phyloP scores from a whole-genome alignment of 2,888 invertebrate genomes.

The Callinectes sapidus region DNA sequence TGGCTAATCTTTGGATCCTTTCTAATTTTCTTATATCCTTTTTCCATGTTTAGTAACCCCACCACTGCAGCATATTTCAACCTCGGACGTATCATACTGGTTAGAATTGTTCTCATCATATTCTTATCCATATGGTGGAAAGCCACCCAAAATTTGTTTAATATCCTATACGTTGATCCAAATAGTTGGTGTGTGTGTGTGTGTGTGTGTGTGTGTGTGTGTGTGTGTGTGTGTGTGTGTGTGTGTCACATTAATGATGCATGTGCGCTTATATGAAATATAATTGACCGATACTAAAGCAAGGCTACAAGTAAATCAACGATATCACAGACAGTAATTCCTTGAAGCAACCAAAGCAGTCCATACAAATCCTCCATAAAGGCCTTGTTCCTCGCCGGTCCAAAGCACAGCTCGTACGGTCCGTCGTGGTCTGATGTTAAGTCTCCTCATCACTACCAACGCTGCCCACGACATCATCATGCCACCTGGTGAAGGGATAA shows the following conservation, averaged over 20 bases:
- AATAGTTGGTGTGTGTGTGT: too few species aligned
- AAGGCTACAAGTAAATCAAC: not conserved
- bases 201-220: slow-evolving; percentile 27
- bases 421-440: slow-evolving; percentile 83
- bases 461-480: slow-evolving; percentile 87
- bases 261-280: not conserved
- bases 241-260: slow-evolving; percentile 3
- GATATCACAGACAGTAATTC: not conserved
- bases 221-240: slow-evolving; percentile 27
- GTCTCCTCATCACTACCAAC: slow-evolving; percentile 81
- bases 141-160: too few species aligned
- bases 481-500: slow-evolving; percentile 79
- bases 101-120: too few species aligned
- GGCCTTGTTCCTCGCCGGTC: slow-evolving; percentile 88
- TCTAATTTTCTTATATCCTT: too few species aligned
- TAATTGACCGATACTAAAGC: not conserved
- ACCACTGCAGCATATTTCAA: too few species aligned
- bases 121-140: too few species aligned
- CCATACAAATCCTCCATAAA: slow-evolving; percentile 79
- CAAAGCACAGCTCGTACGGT: slow-evolving; percentile 86
- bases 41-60: too few species aligned
- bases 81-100: too few species aligned
- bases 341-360: too few species aligned
- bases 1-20: too few species aligned
- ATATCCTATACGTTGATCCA: too few species aligned